These are phyloP conservation scores for Noctilio leporinus DNA, from an alignment of 2,113 vertebrate genomes.

Conservation along the genomic window DNA sequence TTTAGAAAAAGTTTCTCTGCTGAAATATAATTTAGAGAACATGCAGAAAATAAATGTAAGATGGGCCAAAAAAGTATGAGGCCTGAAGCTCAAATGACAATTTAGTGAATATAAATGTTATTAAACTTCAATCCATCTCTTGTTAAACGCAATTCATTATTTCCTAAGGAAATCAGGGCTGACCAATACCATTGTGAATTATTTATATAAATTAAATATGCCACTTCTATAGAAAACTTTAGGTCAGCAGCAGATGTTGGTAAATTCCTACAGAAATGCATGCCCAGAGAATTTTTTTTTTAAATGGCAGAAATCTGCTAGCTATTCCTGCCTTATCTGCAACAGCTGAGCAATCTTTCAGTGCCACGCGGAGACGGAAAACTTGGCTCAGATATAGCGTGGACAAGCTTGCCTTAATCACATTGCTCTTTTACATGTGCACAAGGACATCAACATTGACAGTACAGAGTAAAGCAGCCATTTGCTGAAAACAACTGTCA, in stretches of 20 bases:
- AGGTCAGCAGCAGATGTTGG: slow-evolving; percentile 81
- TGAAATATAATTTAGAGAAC: slow-evolving; percentile 62
- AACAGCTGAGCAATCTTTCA: slow-evolving; percentile 86
- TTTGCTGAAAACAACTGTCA: slow-evolving; percentile 88
- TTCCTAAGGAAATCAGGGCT: slow-evolving; percentile 48
- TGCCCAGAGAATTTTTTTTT: slow-evolving; percentile 75
- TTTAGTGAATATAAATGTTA: slow-evolving; percentile 43
- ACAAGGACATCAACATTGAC: slow-evolving; percentile 85
- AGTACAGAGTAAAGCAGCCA: slow-evolving; percentile 82
- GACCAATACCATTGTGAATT: slow-evolving; percentile 59
- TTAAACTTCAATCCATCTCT: slow-evolving; percentile 14
- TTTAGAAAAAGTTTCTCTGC: slow-evolving; percentile 70
- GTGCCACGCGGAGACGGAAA: slow-evolving; percentile 83
- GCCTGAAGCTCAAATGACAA: slow-evolving; percentile 40
- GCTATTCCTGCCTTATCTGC: slow-evolving; percentile 83
- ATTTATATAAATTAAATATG: slow-evolving; percentile 64
- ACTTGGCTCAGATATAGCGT: slow-evolving; percentile 83
- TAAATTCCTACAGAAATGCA: slow-evolving; percentile 78
- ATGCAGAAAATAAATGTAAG: slow-evolving; percentile 67
- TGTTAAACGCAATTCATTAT: slow-evolving; percentile 53
- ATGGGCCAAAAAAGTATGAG: slow-evolving; percentile 49
- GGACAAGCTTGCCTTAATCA: slow-evolving; percentile 86
- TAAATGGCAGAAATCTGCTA: slow-evolving; percentile 84
- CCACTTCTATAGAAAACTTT: slow-evolving; percentile 75
- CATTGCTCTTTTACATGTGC: slow-evolving; percentile 85